These are phyloP conservation scores for Coluber constrictor DNA, from an alignment of 2,797 vertebrate species.

Conservation along the genomic window DNA sequence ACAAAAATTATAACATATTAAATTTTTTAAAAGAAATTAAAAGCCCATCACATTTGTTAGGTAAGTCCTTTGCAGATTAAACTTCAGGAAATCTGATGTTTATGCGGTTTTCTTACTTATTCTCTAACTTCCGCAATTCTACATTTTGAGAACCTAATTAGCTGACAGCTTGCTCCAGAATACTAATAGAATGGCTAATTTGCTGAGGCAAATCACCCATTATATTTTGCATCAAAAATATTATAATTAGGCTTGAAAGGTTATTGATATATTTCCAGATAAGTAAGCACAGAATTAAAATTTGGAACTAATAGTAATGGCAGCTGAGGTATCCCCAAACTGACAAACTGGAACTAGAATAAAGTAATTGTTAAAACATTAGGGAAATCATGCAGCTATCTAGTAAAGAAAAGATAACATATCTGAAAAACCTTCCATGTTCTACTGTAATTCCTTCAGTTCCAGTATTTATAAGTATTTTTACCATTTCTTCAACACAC, in stretches of 20 bases:
- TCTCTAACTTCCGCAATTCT: conserved; percentile 27
- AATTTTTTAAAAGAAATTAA: conserved; percentile 56
- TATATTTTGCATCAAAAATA: conserved; percentile 30
- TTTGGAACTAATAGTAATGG: not conserved
- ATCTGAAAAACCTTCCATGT: not conserved
- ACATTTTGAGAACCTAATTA: conserved; percentile 32
- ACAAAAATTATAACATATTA: conserved; percentile 67
- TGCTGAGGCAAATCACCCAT: conserved; percentile 1
- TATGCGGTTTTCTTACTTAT: conserved; percentile 43
- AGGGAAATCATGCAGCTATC: not conserved
- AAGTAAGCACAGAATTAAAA: not conserved
- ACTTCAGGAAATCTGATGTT: conserved; percentile 37
- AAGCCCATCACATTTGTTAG: conserved; percentile 53
- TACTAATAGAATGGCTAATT: conserved; percentile 33
- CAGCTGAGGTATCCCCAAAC: not conserved
- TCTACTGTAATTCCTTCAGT: not conserved
- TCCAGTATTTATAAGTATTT: not conserved
- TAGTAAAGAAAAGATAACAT: not conserved
- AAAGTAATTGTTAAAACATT: not conserved
- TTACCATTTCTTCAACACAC: not conserved
- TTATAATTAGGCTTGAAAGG: conserved; percentile 16
- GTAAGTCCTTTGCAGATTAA: conserved; percentile 43
- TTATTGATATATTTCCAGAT: not conserved
- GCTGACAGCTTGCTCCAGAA: conserved; percentile 36
- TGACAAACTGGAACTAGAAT: not conserved